Conservation (phyloP, 1,140 invertebrate genomes). For the Nixonia krombeini region DNA sequence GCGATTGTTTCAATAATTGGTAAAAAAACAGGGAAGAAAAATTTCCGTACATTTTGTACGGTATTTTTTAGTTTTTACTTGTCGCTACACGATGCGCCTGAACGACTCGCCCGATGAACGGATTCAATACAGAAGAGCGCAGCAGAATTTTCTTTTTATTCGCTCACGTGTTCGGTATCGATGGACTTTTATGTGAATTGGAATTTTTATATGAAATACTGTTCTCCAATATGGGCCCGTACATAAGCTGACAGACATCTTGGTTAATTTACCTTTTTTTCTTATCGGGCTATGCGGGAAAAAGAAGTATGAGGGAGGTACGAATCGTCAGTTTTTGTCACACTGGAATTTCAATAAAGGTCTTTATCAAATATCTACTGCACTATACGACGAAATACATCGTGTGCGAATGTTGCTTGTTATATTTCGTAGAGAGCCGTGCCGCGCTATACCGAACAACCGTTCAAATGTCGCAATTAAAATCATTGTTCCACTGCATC, state of each 20-base stretch:
- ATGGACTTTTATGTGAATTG: slow-evolving; percentile 40
- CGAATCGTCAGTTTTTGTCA: no score
- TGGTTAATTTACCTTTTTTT: slow-evolving; percentile 44
- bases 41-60: slow-evolving; percentile 26
- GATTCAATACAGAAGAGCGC: slow-evolving; percentile 40
- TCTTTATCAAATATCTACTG: no score
- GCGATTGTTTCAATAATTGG: no score
- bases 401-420: no score
- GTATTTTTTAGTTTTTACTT: slow-evolving; percentile 36
- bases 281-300: slow-evolving; percentile 20
- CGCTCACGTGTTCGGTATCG: slow-evolving; percentile 31
- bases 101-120: slow-evolving; percentile 31
- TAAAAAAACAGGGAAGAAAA: no score
- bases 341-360: no score
- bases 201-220: slow-evolving; percentile 42
- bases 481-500: no score
- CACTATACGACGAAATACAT: no score
- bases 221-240: slow-evolving; percentile 44
- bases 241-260: slow-evolving; percentile 43
- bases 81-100: slow-evolving; percentile 34
- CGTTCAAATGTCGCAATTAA: no score
- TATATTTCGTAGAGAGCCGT: no score
- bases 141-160: slow-evolving; percentile 37
- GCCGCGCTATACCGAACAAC: no score
- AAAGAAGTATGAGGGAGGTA: no score